phyloP scores from a whole-genome alignment of 1,140 invertebrate genomes.

The Coptotermes formosanus region DNA sequence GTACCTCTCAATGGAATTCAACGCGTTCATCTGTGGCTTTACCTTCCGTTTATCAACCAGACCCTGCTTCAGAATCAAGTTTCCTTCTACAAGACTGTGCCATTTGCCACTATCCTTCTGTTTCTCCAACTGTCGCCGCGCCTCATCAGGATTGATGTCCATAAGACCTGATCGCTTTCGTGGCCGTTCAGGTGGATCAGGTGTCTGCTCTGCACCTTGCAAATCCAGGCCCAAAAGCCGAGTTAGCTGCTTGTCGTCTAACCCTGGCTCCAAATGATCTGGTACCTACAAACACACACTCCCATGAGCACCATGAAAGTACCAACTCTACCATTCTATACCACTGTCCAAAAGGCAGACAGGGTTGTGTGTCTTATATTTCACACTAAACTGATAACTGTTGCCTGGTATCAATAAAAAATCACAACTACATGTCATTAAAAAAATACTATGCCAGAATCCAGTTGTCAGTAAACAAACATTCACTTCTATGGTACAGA shows the following conservation, averaged over 20 bases:
- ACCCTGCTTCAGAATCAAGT: conserved; percentile 93
- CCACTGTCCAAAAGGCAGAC: no score
- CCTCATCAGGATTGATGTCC: conserved; percentile 52
- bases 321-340: no score
- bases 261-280: conserved; percentile 78
- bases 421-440: not conserved
- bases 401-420: no score
- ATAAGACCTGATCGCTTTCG: conserved; percentile 48
- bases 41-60: conserved; percentile 90
- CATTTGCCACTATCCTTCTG: conserved; percentile 79
- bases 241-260: conserved; percentile 77
- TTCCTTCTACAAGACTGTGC: conserved; percentile 83
- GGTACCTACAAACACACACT: conserved; percentile 53
- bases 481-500: no score
- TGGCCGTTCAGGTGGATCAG: conserved; percentile 42
- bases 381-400: no score
- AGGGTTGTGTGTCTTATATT: no score
- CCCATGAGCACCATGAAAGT: no score
- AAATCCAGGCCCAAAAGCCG: conserved; percentile 71
- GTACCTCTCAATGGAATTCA: no score
- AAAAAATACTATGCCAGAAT: no score
- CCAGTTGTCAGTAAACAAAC: no score
- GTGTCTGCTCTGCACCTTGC: conserved; percentile 30
- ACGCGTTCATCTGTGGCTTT: not conserved
- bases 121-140: conserved; percentile 57